These are phyloP conservation scores for Bombus confusus DNA, from an alignment of 1,140 invertebrate species.

Conservation along the genomic window DNA sequence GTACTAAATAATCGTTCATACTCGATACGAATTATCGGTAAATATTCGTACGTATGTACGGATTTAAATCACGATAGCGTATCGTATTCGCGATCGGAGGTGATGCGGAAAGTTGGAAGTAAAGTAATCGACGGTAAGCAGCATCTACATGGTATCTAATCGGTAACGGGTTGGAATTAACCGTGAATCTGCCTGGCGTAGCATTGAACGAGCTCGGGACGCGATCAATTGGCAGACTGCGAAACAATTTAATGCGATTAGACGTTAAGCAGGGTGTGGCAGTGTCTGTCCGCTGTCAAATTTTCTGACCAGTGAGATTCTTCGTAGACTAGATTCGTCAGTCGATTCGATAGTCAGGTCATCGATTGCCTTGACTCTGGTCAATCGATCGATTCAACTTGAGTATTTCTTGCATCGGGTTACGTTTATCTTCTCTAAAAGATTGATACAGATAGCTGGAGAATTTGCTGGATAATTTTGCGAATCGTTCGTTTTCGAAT, in stretches of 20 bases:
- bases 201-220: neutral
- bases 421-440: no score
- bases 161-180: slow-evolving; percentile 12
- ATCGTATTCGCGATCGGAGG: neutral
- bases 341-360: no score
- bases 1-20: neutral
- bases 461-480: neutral
- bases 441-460: neutral
- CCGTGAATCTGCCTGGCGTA: neutral
- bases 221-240: slow-evolving; percentile 43
- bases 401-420: neutral
- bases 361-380: no score
- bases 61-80: neutral
- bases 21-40: neutral
- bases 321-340: neutral
- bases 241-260: slow-evolving; percentile 65
- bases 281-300: slow-evolving; percentile 60
- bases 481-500: neutral
- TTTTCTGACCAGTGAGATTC: slow-evolving; percentile 22
- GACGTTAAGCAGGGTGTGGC: slow-evolving; percentile 40
- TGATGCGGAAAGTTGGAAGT: slow-evolving; percentile 8
- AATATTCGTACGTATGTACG: neutral
- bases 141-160: slow-evolving; percentile 39
- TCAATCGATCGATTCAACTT: no score
- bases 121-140: neutral